phyloP scores from a whole-genome alignment of 2,888 invertebrate genomes.

The Athalia circularis region DNA sequence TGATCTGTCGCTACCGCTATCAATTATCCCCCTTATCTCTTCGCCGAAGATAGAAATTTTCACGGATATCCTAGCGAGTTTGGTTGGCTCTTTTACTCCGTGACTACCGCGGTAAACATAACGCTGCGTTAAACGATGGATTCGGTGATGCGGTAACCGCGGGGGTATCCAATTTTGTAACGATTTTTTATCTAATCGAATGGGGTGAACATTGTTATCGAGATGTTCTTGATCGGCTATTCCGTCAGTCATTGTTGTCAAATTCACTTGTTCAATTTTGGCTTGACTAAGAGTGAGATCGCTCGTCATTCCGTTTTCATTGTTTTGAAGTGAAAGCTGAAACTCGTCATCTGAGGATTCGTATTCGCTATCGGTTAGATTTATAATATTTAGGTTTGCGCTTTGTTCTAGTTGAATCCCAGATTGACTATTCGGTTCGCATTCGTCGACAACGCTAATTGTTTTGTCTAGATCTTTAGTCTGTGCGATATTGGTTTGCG shows the following conservation, averaged over 20 bases:
- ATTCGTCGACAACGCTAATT: background rate
- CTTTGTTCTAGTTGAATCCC: background rate
- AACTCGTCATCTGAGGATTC: slow-evolving; percentile 12
- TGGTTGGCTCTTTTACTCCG: slow-evolving; percentile 39
- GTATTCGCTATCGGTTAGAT: slow-evolving; percentile 4
- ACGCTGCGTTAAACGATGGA: slow-evolving; percentile 32
- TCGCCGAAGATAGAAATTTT: slow-evolving; percentile 47
- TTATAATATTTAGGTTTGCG: background rate
- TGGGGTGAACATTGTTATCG: background rate
- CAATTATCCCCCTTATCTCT: slow-evolving; percentile 41
- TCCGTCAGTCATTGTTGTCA: background rate
- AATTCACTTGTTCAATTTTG: background rate
- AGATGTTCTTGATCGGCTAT: background rate
- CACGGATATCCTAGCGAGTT: slow-evolving; percentile 35
- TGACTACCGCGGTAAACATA: background rate
- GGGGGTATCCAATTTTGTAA: slow-evolving; percentile 21
- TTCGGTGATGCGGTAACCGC: slow-evolving; percentile 2
- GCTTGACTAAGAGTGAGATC: background rate
- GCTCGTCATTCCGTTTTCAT: background rate
- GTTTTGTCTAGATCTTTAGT: slow-evolving; percentile 11
- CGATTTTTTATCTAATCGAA: background rate
- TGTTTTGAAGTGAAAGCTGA: background rate
- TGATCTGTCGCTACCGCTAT: slow-evolving; percentile 36
- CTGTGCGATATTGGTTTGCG: slow-evolving; percentile 11
- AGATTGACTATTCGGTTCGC: background rate